Evolutionary conservation across 2,113 vertebrate genomes (phyloP).

Genomic region (Capreolus pygargus): DNA sequence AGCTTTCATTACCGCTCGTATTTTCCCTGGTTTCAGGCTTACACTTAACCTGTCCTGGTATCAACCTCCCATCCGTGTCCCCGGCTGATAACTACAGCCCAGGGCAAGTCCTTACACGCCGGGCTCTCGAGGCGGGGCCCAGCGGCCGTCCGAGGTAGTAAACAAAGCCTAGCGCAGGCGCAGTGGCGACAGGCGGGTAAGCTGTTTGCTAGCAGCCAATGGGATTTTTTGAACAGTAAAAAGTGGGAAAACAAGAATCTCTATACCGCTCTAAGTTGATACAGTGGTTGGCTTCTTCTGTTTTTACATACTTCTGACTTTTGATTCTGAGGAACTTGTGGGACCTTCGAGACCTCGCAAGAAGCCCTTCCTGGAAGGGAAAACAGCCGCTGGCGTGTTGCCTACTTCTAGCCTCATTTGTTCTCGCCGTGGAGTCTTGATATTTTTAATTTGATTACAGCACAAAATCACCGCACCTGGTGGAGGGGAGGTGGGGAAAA

Average conservation of each 20-base stretch:
- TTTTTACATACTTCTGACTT: background rate
- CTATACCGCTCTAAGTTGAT: background rate
- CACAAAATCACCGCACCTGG: background rate
- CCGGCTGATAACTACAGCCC: background rate
- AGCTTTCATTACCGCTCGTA: background rate
- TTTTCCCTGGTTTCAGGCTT: background rate
- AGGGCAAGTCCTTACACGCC: rapidly evolving
- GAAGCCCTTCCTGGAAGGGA: background rate
- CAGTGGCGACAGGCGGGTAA: background rate
- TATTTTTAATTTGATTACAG: background rate
- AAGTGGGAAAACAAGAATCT: background rate
- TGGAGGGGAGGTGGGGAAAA: rapidly evolving
- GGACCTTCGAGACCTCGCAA: background rate
- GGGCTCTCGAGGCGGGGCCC: rapidly evolving
- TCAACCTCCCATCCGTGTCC: background rate
- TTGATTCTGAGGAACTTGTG: background rate
- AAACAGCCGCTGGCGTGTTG: background rate
- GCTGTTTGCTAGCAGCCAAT: background rate
- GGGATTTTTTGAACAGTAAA: background rate
- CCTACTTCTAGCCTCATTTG: background rate
- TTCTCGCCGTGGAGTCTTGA: background rate
- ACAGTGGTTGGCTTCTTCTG: background rate
- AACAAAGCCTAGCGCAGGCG: constrained; percentile 37
- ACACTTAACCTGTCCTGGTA: background rate
- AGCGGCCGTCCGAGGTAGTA: rapidly evolving